Evolutionary conservation across 2,888 invertebrate species (phyloP).

Genomic region (Tetramorium bicarinatum): DNA sequence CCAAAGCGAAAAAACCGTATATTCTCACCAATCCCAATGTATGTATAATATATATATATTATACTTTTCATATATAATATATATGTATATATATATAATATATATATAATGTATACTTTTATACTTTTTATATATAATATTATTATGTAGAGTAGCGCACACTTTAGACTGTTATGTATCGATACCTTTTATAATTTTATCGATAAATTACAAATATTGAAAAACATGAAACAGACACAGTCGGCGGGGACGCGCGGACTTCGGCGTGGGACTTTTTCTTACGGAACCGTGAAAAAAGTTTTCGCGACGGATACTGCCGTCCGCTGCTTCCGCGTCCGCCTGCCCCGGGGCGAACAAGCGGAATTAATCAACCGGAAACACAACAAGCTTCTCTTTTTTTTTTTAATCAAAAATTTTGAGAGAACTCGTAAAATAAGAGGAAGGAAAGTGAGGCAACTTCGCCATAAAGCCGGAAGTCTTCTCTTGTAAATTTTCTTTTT

Average conservation of each 20-base stretch:
- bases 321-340: conserved; percentile 55
- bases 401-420: background rate
- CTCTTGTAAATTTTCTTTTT: conserved; percentile 10
- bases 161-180: conserved; percentile 86
- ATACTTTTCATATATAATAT: conserved; percentile 84
- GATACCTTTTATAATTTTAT: conserved; percentile 86
- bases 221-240: conserved; percentile 86
- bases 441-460: conserved; percentile 1
- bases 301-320: conserved; percentile 49
- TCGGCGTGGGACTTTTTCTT: conserved; percentile 68
- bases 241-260: conserved; percentile 79
- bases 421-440: background rate
- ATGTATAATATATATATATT: conserved; percentile 85
- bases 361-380: conserved; percentile 2
- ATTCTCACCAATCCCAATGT: conserved; percentile 86
- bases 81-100: conserved; percentile 82
- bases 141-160: conserved; percentile 86
- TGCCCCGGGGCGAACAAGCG: background rate
- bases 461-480: conserved; percentile 7
- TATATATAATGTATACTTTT: conserved; percentile 84
- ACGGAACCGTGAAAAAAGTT: conserved; percentile 70
- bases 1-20: conserved; percentile 87
- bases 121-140: conserved; percentile 86
- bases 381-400: background rate
- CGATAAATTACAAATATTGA: conserved; percentile 86